A percentile compares a stretch with the other conserved stretches of the same genome.
These are phyloP conservation scores for Chunga burmeisteri DNA, from an alignment of 2,113 vertebrate genomes.

Conservation along the genomic window DNA sequence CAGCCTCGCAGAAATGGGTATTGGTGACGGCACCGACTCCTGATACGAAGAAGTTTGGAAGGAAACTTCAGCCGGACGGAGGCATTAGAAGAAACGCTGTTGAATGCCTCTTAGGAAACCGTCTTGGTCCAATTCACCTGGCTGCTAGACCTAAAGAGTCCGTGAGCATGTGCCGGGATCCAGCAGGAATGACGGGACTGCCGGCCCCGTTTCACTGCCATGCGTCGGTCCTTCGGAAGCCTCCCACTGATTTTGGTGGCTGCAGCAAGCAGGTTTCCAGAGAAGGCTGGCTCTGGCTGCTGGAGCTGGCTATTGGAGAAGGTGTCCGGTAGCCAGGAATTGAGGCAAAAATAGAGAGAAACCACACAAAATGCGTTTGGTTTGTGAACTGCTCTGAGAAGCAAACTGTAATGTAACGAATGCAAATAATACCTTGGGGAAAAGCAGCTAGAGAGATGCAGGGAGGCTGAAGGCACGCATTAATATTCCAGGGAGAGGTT, in stretches of 20 bases:
- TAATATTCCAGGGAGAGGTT: neutral
- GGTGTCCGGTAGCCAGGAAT: neutral
- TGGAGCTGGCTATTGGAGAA: neutral
- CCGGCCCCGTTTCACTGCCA: neutral
- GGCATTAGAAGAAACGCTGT: neutral
- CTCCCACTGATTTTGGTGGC: neutral
- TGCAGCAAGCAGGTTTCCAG: neutral
- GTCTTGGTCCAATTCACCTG: fast-evolving
- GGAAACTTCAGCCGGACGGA: too few species aligned
- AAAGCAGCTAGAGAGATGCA: neutral
- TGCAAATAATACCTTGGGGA: neutral
- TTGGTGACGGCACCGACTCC: neutral
- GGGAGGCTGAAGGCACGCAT: neutral
- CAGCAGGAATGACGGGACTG: fast-evolving
- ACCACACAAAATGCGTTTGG: fast-evolving
- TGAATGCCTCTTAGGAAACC: too few species aligned
- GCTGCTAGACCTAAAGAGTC: neutral
- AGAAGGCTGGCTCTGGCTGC: neutral
- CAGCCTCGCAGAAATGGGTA: neutral
- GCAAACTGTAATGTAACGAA: neutral
- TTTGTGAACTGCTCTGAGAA: neutral
- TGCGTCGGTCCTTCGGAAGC: neutral
- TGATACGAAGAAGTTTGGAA: neutral
- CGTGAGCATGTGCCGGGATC: fast-evolving
- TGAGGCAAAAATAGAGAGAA: neutral